Evolutionary conservation across 2,113 vertebrate genomes (phyloP).

Genomic region (Pelobates fuscus): DNA sequence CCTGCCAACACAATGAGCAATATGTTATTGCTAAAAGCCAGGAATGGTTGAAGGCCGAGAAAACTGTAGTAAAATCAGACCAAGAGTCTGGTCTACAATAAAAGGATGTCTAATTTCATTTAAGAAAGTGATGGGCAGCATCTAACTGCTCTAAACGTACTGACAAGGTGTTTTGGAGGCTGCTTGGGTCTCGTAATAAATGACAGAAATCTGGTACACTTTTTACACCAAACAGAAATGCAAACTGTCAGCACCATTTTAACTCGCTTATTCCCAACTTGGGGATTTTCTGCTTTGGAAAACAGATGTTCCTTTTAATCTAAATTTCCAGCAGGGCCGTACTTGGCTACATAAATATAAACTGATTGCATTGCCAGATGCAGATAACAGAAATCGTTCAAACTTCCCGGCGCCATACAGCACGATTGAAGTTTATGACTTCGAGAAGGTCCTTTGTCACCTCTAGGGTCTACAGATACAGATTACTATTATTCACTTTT

Average conservation of each 20-base stretch:
- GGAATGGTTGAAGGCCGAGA: too few relatives aligned
- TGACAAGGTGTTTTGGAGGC: background rate
- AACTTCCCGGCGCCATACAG: background rate
- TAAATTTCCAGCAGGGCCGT: slow-evolving; percentile 18
- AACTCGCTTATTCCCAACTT: background rate
- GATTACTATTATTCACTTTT: too few relatives aligned
- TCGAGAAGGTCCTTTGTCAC: too few relatives aligned
- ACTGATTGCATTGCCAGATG: slow-evolving; percentile 22
- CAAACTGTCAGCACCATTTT: background rate
- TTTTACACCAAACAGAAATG: background rate
- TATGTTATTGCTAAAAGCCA: too few relatives aligned
- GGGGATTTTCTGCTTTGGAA: slow-evolving; percentile 29
- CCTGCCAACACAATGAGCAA: too few relatives aligned
- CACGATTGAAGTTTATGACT: slow-evolving; percentile 5
- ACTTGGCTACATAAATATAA: slow-evolving; percentile 20
- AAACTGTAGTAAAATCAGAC: too few relatives aligned
- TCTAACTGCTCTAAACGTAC: background rate
- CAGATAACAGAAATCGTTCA: slow-evolving; percentile 28
- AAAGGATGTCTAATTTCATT: background rate
- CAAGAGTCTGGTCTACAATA: too few relatives aligned
- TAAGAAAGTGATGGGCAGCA: background rate
- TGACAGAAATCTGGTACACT: background rate
- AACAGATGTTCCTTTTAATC: slow-evolving; percentile 42
- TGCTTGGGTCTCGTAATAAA: background rate
- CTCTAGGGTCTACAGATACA: too few relatives aligned